Evolutionary conservation across 1,140 invertebrate genomes (phyloP).

Genomic region (Coelopa frigida): DNA sequence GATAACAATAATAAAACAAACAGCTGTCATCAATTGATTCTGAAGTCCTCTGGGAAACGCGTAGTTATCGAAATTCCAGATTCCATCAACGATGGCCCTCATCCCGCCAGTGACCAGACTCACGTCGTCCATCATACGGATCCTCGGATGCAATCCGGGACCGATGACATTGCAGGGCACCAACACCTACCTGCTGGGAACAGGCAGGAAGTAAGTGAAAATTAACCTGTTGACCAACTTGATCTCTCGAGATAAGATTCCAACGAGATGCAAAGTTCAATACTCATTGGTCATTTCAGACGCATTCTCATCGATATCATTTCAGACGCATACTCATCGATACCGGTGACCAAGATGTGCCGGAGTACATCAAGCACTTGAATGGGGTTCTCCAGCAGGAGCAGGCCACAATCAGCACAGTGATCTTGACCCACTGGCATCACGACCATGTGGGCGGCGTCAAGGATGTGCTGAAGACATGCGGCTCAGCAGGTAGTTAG

Average conservation of each 20-base stretch:
- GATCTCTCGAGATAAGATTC: too few relatives aligned
- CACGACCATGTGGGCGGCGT: slow-evolving; percentile 92
- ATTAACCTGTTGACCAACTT: too few relatives aligned
- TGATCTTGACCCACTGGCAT: slow-evolving; percentile 95
- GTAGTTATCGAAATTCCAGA: too few relatives aligned
- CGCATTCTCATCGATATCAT: too few relatives aligned
- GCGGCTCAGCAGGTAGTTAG: slow-evolving; percentile 8
- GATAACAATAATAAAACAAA: too few relatives aligned
- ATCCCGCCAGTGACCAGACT: slow-evolving; percentile 73
- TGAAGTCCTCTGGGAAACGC: too few relatives aligned
- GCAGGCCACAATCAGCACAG: slow-evolving; percentile 68
- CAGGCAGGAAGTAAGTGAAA: slow-evolving; percentile 64
- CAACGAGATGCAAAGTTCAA: too few relatives aligned
- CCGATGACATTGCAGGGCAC: slow-evolving; percentile 93
- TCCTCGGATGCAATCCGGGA: slow-evolving; percentile 92
- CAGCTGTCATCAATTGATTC: too few relatives aligned
- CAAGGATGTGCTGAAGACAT: slow-evolving; percentile 53
- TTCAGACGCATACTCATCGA: slow-evolving; percentile 85
- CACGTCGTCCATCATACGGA: slow-evolving; percentile 70
- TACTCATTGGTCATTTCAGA: background rate
- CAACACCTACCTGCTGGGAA: slow-evolving; percentile 92
- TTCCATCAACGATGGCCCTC: slow-evolving; percentile 26
- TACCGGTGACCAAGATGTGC: slow-evolving; percentile 72
- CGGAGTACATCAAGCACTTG: slow-evolving; percentile 71
- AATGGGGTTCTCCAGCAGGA: slow-evolving; percentile 62